phyloP scores from a whole-genome alignment of 1,140 invertebrate species.

The Eriocheir sinensis region DNA sequence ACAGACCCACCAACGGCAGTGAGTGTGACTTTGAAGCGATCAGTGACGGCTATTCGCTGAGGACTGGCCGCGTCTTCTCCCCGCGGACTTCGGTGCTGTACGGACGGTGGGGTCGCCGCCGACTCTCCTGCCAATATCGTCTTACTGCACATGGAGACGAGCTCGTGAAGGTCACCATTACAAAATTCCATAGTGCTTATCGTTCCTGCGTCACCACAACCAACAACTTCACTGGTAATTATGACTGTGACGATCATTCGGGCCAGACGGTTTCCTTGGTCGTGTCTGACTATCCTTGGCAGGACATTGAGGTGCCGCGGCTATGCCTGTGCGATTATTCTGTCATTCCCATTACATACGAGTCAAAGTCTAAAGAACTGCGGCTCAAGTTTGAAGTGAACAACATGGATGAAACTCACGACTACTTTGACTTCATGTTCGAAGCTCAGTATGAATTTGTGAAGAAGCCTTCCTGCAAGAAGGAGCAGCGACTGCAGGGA shows the following conservation, averaged over 20 bases:
- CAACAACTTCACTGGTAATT: slow-evolving; percentile 77
- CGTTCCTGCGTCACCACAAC: slow-evolving; percentile 77
- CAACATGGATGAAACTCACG: slow-evolving; percentile 91
- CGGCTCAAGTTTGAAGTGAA: slow-evolving; percentile 91
- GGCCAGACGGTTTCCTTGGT: slow-evolving; percentile 75
- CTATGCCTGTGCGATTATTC: slow-evolving; percentile 87
- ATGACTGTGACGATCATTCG: slow-evolving; percentile 71
- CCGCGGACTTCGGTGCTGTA: slow-evolving; percentile 76
- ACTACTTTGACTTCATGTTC: slow-evolving; percentile 91
- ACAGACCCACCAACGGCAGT: slow-evolving; percentile 74
- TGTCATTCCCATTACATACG: slow-evolving; percentile 86
- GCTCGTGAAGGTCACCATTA: slow-evolving; percentile 75
- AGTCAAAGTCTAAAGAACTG: slow-evolving; percentile 88
- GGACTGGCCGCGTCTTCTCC: slow-evolving; percentile 71
- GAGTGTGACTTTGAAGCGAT: slow-evolving; percentile 77
- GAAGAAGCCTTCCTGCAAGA: slow-evolving; percentile 77
- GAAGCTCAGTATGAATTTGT: slow-evolving; percentile 85
- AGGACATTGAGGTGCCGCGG: slow-evolving; percentile 77
- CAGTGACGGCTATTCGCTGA: slow-evolving; percentile 76
- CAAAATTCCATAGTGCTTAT: slow-evolving; percentile 75
- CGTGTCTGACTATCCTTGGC: slow-evolving; percentile 78
- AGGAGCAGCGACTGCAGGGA: slow-evolving; percentile 75
- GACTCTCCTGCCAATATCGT: slow-evolving; percentile 76
- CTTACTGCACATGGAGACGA: slow-evolving; percentile 74
- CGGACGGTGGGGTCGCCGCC: slow-evolving; percentile 74